Percentiles rank a stretch among this genome's conserved stretches.
Evolutionary conservation across 2,113 vertebrate genomes (phyloP).

Genomic region (Chamaea fasciata): DNA sequence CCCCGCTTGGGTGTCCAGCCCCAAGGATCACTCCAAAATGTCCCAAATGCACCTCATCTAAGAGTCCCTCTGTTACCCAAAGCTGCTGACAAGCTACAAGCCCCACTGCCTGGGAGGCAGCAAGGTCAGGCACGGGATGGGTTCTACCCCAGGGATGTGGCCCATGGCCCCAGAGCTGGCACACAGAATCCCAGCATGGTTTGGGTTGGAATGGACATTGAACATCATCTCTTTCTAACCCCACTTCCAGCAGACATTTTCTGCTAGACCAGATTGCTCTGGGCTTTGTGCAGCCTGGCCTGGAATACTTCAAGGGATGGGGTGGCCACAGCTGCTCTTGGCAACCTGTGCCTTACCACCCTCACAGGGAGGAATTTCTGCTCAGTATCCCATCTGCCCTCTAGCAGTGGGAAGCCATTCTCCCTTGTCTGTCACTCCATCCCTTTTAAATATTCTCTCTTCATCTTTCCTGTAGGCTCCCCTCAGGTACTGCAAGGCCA

Average conservation of each 20-base stretch:
- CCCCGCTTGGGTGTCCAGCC: too few species aligned
- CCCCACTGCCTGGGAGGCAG: background rate
- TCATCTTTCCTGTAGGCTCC: background rate
- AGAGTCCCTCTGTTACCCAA: background rate
- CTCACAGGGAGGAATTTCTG: background rate
- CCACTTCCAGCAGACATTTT: background rate
- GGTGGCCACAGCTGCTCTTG: background rate
- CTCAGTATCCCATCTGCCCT: background rate
- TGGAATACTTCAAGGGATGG: background rate
- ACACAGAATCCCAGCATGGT: background rate
- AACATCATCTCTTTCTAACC: background rate
- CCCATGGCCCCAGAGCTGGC: rapidly evolving
- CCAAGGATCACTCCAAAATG: background rate
- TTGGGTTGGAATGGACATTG: background rate
- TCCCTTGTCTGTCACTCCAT: background rate
- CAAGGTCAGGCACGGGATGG: rapidly evolving
- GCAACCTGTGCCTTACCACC: background rate
- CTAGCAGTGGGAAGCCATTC: background rate
- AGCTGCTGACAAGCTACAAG: too few species aligned
- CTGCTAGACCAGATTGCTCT: background rate
- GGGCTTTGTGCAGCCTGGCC: background rate
- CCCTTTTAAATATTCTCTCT: background rate
- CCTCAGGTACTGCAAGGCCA: background rate
- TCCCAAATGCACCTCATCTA: background rate
- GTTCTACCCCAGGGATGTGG: rapidly evolving